Base-by-base conservation (phyloP, 1,140 invertebrate species). In the Marisa cornuarietis region DNA sequence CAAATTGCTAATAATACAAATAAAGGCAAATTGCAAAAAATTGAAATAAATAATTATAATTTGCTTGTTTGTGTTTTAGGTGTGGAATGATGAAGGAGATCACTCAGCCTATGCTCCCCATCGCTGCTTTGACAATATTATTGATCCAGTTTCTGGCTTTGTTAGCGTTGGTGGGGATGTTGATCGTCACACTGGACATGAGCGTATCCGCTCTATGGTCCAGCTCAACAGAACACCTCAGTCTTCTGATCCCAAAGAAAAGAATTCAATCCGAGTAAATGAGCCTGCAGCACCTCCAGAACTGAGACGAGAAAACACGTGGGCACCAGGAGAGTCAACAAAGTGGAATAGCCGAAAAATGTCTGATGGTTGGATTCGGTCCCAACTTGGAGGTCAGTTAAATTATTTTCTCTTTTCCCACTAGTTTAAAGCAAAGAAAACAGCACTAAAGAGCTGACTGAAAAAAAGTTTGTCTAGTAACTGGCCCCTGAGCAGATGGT, bases 131-230 rank as follows among this genome's bases (percentile, higher is more conserved):
- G 89, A 90, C 58, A 89, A 89, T 71, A 87, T 88, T 69, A 83
- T 90, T 24, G 90, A 90, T 78, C 90, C 90, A 22, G 85, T 88
- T 7, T 90, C 90, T 18, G 89, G 89, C 5, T 90, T 90, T 82
- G 87, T 90, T 14, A 89, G 88, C 82, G 88, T 85, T 42, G 89
- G 87, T 18, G 88, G 87, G 20, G 90, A 90, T 84, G 84, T 88
- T 5, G 87, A 89, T 78, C 83, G 87, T n/a, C 85, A 87, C 62
- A 90, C 88, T n/a, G 87, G 88, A 2, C 84, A 86, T 74, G 83
- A 81, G 26, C 83, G 85, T 61, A 88, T 90, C 9, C 83, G 83
- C 49, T 86, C 87, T 0, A 68, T 90, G 20, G 88, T 87, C 26
- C 88, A 88, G 68, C 76, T 90, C 22, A 88, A 83, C 71, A 82